These are phyloP conservation scores for Drosophila macrospina DNA, from an alignment of 2,888 invertebrate species.

Conservation along the genomic window DNA sequence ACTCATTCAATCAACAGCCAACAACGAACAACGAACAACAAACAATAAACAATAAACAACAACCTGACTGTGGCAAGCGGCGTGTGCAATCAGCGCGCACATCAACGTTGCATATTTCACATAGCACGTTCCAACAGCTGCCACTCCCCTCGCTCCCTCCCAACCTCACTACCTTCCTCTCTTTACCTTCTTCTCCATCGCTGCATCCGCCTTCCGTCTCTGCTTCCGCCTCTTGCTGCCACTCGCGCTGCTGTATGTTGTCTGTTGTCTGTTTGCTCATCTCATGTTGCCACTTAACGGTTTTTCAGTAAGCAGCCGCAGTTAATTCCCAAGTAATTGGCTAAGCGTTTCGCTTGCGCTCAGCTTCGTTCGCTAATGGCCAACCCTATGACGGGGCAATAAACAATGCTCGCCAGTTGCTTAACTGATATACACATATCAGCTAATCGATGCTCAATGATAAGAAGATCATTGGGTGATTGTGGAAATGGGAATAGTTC, in stretches of 20 bases:
- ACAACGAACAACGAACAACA: constrained; percentile 18
- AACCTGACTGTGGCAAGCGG: constrained; percentile 43
- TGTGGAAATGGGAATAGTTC: background rate
- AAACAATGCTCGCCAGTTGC: constrained; percentile 32
- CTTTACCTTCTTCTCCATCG: background rate
- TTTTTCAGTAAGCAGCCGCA: constrained; percentile 67
- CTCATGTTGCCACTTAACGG: constrained; percentile 73
- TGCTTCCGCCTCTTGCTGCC: constrained; percentile 17
- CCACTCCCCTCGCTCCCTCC: too few species aligned
- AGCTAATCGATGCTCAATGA: constrained; percentile 21
- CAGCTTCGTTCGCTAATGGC: constrained; percentile 50
- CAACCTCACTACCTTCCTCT: background rate
- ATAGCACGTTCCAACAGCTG: constrained; percentile 26
- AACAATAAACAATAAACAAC: constrained; percentile 26
- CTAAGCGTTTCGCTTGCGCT: constrained; percentile 77
- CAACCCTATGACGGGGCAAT: constrained; percentile 55
- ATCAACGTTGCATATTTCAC: constrained; percentile 72
- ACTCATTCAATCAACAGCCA: constrained; percentile 69
- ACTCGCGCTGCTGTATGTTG: constrained; percentile 36
- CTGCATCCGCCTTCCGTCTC: background rate
- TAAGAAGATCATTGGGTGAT: constrained; percentile 13
- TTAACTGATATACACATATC: constrained; percentile 42
- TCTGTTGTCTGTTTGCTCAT: constrained; percentile 45
- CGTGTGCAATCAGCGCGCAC: constrained; percentile 71
- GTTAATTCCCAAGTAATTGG: constrained; percentile 78